These are phyloP conservation scores for Dicyrtomina minuta DNA, from an alignment of 2,888 invertebrate genomes.

Conservation along the genomic window DNA sequence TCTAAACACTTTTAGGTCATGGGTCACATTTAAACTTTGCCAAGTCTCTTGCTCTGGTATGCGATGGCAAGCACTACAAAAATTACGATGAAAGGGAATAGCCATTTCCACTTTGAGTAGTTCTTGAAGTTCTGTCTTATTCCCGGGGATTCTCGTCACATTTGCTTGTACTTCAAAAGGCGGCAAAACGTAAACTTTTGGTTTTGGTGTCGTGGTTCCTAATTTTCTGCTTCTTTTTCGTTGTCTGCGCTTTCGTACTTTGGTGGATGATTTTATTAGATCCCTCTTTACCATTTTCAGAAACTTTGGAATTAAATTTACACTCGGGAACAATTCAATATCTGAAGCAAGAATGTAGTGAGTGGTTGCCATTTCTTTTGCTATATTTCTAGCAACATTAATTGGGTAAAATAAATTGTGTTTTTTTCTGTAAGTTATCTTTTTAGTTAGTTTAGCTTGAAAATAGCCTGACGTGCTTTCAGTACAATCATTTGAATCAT, in stretches of 20 bases:
- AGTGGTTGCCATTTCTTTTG: constrained; percentile 78
- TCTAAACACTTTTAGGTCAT: too few species aligned
- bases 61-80: constrained; percentile 83
- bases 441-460: too few species aligned
- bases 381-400: constrained; percentile 86
- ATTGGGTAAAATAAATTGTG: constrained; percentile 84
- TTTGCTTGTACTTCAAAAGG: constrained; percentile 87
- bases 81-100: constrained; percentile 86
- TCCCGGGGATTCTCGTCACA: constrained; percentile 74
- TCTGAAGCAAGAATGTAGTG: constrained; percentile 85
- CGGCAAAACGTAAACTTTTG: constrained; percentile 80
- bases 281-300: constrained; percentile 75
- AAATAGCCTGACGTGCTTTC: too few species aligned
- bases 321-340: constrained; percentile 87
- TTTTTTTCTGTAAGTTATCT: constrained; percentile 72
- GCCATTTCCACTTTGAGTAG: constrained; percentile 76
- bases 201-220: too few species aligned
- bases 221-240: too few species aligned
- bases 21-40: too few species aligned
- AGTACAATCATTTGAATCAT: too few species aligned
- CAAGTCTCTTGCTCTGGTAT: constrained; percentile 32
- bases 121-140: constrained; percentile 67
- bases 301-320: constrained; percentile 72
- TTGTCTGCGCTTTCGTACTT: too few species aligned
- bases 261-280: too few species aligned